Evolutionary conservation across 2,888 invertebrate species (phyloP).

Genomic region (Gymnocheta viridis): DNA sequence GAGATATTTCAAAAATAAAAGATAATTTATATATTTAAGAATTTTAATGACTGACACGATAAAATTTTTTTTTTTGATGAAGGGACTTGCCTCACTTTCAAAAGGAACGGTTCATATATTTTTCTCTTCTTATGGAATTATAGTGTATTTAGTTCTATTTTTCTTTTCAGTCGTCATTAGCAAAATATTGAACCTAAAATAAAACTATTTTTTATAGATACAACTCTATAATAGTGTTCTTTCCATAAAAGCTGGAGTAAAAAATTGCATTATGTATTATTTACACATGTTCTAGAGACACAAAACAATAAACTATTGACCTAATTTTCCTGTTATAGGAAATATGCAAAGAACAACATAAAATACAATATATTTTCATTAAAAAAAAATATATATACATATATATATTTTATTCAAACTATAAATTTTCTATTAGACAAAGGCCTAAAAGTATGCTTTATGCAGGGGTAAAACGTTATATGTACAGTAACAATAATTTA

Average conservation of each 20-base stretch:
- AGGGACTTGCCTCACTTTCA: too few relatives aligned
- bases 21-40: too few relatives aligned
- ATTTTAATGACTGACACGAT: too few relatives aligned
- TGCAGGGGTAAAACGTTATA: neutral
- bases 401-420: constrained; percentile 8
- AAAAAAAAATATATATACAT: neutral
- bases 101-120: too few relatives aligned
- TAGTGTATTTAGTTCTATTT: constrained; percentile 7
- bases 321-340: constrained; percentile 73
- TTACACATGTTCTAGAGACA: constrained; percentile 67
- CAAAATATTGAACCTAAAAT: neutral
- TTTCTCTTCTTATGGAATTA: neutral
- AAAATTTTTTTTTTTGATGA: too few relatives aligned
- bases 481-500: constrained; percentile 50
- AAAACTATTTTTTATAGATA: constrained; percentile 25
- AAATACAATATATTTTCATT: constrained; percentile 45
- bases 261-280: constrained; percentile 55
- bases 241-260: neutral
- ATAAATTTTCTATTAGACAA: constrained; percentile 41
- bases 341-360: constrained; percentile 26
- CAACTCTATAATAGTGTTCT: constrained; percentile 6
- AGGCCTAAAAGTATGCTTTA: constrained; percentile 50
- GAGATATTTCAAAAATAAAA: too few relatives aligned
- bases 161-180: constrained; percentile 2
- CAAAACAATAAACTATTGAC: constrained; percentile 78